phyloP scores from a whole-genome alignment of 2,888 invertebrate genomes.

The Cybosia mesomella region DNA sequence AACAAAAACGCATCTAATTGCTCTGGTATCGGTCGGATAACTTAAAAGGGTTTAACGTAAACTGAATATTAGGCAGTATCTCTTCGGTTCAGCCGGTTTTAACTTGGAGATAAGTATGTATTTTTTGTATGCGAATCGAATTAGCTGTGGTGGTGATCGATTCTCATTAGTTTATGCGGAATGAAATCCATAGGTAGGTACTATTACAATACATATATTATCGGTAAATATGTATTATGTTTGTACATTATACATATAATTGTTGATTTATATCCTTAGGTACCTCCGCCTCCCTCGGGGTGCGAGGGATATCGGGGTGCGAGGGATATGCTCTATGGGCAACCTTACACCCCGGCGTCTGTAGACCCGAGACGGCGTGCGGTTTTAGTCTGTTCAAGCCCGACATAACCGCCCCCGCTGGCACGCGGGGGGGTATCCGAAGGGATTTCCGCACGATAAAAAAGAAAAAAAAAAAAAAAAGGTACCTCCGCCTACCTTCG shows the following conservation, averaged over 20 bases:
- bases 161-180: conserved; percentile 60
- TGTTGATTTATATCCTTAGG: no score
- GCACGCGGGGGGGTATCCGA: no score
- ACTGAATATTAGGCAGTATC: conserved; percentile 49
- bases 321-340: no score
- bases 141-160: conserved; percentile 61
- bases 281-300: no score
- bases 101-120: conserved; percentile 51
- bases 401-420: no score
- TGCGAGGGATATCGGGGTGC: no score
- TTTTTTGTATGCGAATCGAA: conserved; percentile 59
- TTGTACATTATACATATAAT: not conserved
- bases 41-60: conserved; percentile 54
- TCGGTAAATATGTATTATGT: not conserved
- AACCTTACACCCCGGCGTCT: no score
- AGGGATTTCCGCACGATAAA: no score
- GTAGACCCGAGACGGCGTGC: no score
- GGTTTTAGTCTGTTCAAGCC: no score
- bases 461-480: no score
- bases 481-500: no score
- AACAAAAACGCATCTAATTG: conserved; percentile 56
- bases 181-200: conserved; percentile 47
- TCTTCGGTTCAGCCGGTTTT: conserved; percentile 55
- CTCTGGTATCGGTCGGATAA: conserved; percentile 50
- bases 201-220: not conserved